Conservation (phyloP, 2,113 vertebrate species). For the Alligator mississippiensis region DNA sequence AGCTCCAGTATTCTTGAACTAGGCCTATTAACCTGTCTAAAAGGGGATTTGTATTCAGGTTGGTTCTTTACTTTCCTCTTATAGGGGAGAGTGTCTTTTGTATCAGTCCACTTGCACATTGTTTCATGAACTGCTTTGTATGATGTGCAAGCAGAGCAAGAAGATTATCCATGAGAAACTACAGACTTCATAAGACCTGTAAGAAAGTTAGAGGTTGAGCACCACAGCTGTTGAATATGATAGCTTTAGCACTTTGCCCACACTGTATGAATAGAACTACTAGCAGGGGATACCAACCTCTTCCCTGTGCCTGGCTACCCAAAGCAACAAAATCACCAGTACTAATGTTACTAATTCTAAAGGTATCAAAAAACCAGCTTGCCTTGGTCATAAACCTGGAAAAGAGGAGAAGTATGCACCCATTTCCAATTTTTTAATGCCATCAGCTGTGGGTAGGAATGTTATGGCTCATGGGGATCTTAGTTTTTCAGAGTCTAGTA, state of each 20-base stretch:
- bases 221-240: constrained; percentile 29
- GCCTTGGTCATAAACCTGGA: constrained; percentile 64
- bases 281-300: constrained; percentile 70
- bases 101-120: not conserved
- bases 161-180: constrained; percentile 20
- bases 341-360: constrained; percentile 71
- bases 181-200: not conserved
- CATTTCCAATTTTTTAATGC: constrained; percentile 68
- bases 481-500: constrained; percentile 68
- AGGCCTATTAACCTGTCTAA: not conserved
- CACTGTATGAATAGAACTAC: constrained; percentile 46
- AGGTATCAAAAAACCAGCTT: constrained; percentile 72
- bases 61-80: not conserved
- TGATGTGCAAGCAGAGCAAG: not conserved
- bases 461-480: constrained; percentile 41
- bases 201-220: constrained; percentile 37
- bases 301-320: constrained; percentile 69
- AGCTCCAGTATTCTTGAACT: not conserved
- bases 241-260: constrained; percentile 58
- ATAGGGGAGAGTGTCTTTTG: not conserved
- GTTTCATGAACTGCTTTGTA: not conserved
- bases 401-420: constrained; percentile 56
- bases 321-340: constrained; percentile 72
- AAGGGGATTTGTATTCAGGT: not conserved
- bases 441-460: constrained; percentile 63